These are phyloP conservation scores for Zele albiditarsus DNA, from an alignment of 2,888 invertebrate genomes.

Conservation along the genomic window DNA sequence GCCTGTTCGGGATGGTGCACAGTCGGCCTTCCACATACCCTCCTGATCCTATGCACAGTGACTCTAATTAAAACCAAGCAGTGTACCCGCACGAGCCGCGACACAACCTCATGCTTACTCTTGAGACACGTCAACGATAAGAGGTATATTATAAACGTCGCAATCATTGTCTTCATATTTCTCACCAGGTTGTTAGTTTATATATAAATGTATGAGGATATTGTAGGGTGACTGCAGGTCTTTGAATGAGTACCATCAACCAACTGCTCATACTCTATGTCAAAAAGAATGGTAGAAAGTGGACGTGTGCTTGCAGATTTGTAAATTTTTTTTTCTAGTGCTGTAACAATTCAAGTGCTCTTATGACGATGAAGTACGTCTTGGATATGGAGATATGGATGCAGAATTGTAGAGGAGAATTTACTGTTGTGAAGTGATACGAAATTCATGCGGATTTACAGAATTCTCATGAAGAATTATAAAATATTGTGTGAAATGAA, in stretches of 20 bases:
- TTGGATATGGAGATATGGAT: too few species aligned
- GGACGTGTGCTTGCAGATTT: not conserved
- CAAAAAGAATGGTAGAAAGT: not conserved
- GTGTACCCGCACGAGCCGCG: slow-evolving; percentile 29
- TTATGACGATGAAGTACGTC: too few species aligned
- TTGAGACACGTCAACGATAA: slow-evolving; percentile 18
- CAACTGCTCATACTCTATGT: not conserved
- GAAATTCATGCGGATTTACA: too few species aligned
- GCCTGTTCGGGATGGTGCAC: slow-evolving; percentile 60
- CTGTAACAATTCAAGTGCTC: not conserved
- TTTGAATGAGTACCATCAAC: not conserved
- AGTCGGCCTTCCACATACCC: slow-evolving; percentile 20
- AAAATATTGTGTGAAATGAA: too few species aligned
- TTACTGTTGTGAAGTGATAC: too few species aligned
- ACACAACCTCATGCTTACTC: not conserved
- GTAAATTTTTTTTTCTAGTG: not conserved
- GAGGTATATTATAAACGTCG: slow-evolving; percentile 21
- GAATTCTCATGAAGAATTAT: too few species aligned
- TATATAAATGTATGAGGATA: not conserved
- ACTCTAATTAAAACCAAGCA: slow-evolving; percentile 64
- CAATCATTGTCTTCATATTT: slow-evolving; percentile 5
- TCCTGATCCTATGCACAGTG: slow-evolving; percentile 54
- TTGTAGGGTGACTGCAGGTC: not conserved
- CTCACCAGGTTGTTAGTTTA: not conserved
- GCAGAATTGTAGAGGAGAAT: too few species aligned